A percentile compares a stretch with the other conserved stretches of the same genome.
phyloP scores from a whole-genome alignment of 2,113 vertebrate species.

The Myiopsitta monachus region DNA sequence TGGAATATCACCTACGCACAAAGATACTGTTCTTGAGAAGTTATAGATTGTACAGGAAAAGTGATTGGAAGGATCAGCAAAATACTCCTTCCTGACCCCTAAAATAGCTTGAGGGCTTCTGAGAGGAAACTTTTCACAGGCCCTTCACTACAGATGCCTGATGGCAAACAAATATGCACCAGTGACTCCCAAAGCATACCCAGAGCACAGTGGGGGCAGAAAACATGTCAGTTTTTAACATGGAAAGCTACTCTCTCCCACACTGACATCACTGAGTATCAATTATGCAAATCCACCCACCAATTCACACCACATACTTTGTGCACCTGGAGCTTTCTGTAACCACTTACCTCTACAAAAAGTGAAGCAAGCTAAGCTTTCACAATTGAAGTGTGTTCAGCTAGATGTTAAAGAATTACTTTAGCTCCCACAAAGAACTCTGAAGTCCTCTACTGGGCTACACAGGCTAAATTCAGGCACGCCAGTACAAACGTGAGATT shows the following conservation, averaged over 20 bases:
- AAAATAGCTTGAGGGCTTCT: neutral
- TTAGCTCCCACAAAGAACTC: neutral
- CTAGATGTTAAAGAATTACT: neutral
- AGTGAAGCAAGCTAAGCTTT: neutral
- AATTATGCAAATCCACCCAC: neutral
- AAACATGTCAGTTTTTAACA: neutral
- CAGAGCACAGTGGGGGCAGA: neutral
- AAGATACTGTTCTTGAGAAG: neutral
- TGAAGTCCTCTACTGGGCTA: neutral
- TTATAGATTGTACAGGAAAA: neutral
- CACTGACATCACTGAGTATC: neutral
- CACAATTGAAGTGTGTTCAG: neutral
- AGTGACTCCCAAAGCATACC: neutral
- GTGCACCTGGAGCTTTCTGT: neutral
- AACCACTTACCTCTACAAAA: neutral
- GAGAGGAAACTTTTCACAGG: neutral
- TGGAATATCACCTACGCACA: constrained; percentile 1
- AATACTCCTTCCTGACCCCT: neutral
- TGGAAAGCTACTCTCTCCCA: neutral
- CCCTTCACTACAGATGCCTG: neutral
- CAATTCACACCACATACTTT: neutral
- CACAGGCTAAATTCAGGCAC: neutral
- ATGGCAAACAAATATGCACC: neutral
- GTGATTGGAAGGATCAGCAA: neutral
- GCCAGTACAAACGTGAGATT: neutral